These are phyloP conservation scores for Sebastes itinus DNA, from an alignment of 2,797 vertebrate species.

Conservation along the genomic window DNA sequence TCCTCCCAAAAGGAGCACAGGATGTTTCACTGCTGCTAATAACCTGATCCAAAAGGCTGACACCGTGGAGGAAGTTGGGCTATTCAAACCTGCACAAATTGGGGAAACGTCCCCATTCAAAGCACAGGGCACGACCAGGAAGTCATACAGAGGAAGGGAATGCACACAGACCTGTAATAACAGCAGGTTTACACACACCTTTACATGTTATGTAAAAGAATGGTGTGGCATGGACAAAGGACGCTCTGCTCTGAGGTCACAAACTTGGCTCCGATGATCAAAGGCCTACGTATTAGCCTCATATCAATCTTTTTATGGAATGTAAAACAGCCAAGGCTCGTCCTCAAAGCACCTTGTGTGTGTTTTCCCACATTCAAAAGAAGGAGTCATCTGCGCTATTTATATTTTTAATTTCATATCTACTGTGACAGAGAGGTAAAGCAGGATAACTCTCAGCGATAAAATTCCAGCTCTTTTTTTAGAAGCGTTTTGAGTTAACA, in stretches of 20 bases:
- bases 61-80: conserved; percentile 37
- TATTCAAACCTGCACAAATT: conserved; percentile 60
- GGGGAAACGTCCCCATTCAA: conserved; percentile 40
- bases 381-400: conserved; percentile 1
- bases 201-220: conserved; percentile 56
- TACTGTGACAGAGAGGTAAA: conserved; percentile 7
- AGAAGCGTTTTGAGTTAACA: conserved; percentile 1
- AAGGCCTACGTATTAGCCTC: not conserved
- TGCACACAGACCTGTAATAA: conserved; percentile 31
- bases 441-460: not conserved
- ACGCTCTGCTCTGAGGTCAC: not conserved
- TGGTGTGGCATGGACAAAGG: conserved; percentile 39
- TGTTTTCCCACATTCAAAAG: not conserved
- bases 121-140: conserved; percentile 54
- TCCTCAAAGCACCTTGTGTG: not conserved
- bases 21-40: conserved; percentile 12
- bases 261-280: conserved; percentile 12
- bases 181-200: conserved; percentile 49
- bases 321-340: not conserved
- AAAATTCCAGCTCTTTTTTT: not conserved
- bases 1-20: conserved; percentile 8
- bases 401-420: conserved; percentile 2
- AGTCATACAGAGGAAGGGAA: conserved; percentile 32
- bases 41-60: conserved; percentile 12
- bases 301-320: not conserved